phyloP scores from a whole-genome alignment of 2,797 vertebrate species.

The Enteromius viviparus region DNA sequence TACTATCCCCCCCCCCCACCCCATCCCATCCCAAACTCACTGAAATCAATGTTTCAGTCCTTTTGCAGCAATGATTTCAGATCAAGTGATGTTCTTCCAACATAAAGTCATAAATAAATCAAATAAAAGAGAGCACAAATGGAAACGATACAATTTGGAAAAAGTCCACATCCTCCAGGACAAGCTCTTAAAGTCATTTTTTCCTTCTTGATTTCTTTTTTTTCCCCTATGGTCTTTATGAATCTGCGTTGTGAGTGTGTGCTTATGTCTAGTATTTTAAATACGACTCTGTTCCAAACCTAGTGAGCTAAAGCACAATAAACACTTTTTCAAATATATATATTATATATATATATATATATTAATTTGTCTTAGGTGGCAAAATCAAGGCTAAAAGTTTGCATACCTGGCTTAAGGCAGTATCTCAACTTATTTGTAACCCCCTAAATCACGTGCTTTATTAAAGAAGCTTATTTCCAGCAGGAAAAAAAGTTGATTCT shows the following conservation, averaged over 20 bases:
- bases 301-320: constrained; percentile 2
- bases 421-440: not conserved
- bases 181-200: constrained; percentile 50
- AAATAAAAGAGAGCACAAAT: constrained; percentile 50
- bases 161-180: constrained; percentile 60
- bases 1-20: constrained; percentile 32
- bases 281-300: constrained; percentile 32
- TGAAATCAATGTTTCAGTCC: constrained; percentile 74
- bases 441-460: not conserved
- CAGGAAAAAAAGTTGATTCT: not conserved
- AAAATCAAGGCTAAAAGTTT: not conserved
- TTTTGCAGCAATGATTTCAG: constrained; percentile 74
- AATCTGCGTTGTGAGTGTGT: constrained; percentile 64
- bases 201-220: constrained; percentile 29
- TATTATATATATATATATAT: no score
- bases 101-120: constrained; percentile 72
- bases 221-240: constrained; percentile 57
- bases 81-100: constrained; percentile 72
- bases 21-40: constrained; percentile 49
- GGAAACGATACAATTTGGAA: constrained; percentile 74
- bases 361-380: not conserved
- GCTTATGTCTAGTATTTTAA: constrained; percentile 20
- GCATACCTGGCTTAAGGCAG: not conserved
- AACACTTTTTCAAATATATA: not conserved
- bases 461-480: not conserved